phyloP scores from a whole-genome alignment of 2,797 vertebrate species.

The Anguilla anguilla region DNA sequence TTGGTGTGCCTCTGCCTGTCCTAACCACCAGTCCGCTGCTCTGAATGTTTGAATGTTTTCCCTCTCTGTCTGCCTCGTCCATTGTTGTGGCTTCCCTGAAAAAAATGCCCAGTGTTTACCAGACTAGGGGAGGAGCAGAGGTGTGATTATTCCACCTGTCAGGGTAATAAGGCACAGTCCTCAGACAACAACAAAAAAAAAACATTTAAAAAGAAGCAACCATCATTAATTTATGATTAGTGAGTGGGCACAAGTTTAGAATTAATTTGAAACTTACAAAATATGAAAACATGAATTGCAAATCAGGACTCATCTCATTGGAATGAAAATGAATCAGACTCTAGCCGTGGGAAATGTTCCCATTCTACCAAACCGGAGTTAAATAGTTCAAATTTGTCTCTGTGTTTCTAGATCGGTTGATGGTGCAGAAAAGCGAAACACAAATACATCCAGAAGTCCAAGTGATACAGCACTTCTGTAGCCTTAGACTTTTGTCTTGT shows the following conservation, averaged over 20 bases:
- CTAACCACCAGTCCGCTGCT: neutral
- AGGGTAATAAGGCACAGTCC: neutral
- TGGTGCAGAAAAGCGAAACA: neutral
- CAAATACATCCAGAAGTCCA: neutral
- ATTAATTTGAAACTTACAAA: neutral
- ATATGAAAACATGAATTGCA: slow-evolving; percentile 27
- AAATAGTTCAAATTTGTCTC: neutral
- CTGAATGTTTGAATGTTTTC: neutral
- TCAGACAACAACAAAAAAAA: neutral
- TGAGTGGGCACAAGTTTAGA: slow-evolving; percentile 25
- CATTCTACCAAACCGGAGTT: slow-evolving; percentile 11
- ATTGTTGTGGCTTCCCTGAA: neutral
- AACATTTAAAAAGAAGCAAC: neutral
- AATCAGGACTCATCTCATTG: slow-evolving; percentile 21
- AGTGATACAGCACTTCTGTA: neutral
- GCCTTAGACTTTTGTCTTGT: neutral
- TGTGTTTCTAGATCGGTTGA: neutral
- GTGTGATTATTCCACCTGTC: neutral
- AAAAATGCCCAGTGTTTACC: neutral
- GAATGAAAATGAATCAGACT: slow-evolving; percentile 4
- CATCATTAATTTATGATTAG: slow-evolving; percentile 13
- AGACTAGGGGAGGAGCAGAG: neutral
- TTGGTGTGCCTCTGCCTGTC: too few relatives aligned
- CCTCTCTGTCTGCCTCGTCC: neutral
- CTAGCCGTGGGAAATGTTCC: slow-evolving; percentile 17